Evolutionary conservation across 2,888 invertebrate species (phyloP).

Genomic region (Hymenopus coronatus): DNA sequence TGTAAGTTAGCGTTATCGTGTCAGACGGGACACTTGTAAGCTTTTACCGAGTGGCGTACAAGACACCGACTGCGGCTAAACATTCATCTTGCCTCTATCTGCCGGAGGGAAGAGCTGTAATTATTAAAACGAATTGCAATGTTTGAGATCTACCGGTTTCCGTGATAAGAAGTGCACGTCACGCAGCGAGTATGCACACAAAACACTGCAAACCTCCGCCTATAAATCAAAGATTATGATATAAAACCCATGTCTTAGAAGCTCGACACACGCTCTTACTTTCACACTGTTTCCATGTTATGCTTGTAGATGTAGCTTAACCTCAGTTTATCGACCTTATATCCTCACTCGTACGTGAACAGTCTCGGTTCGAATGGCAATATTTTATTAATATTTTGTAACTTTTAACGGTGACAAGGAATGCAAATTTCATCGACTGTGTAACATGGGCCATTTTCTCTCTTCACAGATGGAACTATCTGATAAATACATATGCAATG

Average conservation of each 20-base stretch:
- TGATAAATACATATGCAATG: too few relatives aligned
- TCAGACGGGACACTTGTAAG: background rate
- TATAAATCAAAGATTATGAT: background rate
- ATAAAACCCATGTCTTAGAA: background rate
- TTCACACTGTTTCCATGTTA: background rate
- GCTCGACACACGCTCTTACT: background rate
- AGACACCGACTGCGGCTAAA: background rate
- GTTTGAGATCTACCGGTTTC: background rate
- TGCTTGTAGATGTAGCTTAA: background rate
- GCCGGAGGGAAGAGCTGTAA: background rate
- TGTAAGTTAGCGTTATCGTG: background rate
- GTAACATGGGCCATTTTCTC: too few relatives aligned
- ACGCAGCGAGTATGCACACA: background rate
- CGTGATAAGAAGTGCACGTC: background rate
- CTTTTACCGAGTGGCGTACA: background rate
- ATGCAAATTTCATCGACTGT: too few relatives aligned
- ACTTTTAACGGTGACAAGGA: too few relatives aligned
- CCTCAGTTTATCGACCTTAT: background rate
- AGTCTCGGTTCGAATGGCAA: too few relatives aligned
- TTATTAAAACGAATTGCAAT: background rate
- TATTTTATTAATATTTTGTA: too few relatives aligned
- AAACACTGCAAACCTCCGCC: too few relatives aligned
- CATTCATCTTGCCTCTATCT: background rate
- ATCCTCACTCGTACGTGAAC: background rate
- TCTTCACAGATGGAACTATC: too few relatives aligned